Conservation (phyloP, 1,140 invertebrate species). For the Pinna nobilis region DNA sequence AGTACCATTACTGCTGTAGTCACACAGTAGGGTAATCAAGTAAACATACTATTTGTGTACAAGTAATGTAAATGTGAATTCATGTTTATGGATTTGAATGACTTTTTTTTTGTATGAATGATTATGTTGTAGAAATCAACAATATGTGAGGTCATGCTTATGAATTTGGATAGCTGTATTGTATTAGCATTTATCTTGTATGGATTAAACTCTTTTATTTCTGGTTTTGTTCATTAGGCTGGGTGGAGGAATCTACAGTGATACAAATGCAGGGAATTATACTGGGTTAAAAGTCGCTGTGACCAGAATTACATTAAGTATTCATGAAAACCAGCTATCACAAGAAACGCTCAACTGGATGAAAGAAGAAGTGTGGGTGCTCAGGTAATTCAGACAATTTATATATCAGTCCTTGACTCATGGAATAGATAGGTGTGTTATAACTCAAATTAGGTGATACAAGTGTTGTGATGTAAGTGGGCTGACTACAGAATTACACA, state of each 20-base stretch:
- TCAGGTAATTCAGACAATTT: constrained; percentile 47
- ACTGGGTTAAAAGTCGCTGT: constrained; percentile 65
- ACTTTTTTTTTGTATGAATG: not conserved
- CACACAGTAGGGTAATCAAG: too few relatives aligned
- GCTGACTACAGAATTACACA: too few relatives aligned
- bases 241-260: constrained; percentile 70
- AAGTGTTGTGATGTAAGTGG: too few relatives aligned
- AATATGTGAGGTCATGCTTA: not conserved
- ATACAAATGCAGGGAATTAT: constrained; percentile 68
- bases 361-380: constrained; percentile 61
- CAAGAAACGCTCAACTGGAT: constrained; percentile 54
- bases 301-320: constrained; percentile 65
- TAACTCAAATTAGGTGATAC: too few relatives aligned
- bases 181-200: not conserved
- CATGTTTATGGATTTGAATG: too few relatives aligned
- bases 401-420: too few relatives aligned
- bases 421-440: too few relatives aligned
- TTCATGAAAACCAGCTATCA: constrained; percentile 67
- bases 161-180: not conserved
- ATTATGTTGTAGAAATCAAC: not conserved
- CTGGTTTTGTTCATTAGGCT: constrained; percentile 56
- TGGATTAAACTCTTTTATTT: not conserved
- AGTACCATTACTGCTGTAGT: too few relatives aligned
- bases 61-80: too few relatives aligned
- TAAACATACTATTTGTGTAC: too few relatives aligned